Conservation (phyloP, 2,113 vertebrate genomes). For the Myocastor coypus region DNA sequence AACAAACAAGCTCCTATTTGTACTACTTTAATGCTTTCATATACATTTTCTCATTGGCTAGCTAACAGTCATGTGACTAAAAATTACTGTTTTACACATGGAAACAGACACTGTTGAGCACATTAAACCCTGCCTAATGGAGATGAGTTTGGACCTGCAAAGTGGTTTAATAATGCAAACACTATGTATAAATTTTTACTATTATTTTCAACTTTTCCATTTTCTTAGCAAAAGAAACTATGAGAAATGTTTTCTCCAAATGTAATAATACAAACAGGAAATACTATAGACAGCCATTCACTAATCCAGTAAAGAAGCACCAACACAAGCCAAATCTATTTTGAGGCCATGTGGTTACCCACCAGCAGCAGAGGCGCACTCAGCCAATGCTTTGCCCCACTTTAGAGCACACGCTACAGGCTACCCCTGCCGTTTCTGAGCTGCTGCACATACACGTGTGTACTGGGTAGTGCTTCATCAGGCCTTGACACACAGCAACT, state of each 20-base stretch:
- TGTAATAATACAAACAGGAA: conserved; percentile 46
- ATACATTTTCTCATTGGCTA: conserved; percentile 54
- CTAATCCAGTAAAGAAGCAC: background rate
- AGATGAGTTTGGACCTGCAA: conserved; percentile 53
- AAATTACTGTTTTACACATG: conserved; percentile 56
- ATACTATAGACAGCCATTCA: background rate
- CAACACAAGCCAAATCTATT: conserved; percentile 23
- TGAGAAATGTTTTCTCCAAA: conserved; percentile 8
- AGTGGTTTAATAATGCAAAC: conserved; percentile 57
- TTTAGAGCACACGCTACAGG: conserved; percentile 29
- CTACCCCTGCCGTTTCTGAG: background rate
- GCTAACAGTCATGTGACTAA: conserved; percentile 41
- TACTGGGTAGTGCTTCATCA: background rate
- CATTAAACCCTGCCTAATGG: background rate
- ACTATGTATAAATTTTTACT: conserved; percentile 45
- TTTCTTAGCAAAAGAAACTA: conserved; percentile 70
- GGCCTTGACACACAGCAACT: background rate
- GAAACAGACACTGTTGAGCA: conserved; percentile 59
- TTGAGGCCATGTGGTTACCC: background rate
- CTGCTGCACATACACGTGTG: background rate
- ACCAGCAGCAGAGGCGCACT: background rate
- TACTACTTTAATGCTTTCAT: conserved; percentile 45
- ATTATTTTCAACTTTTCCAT: conserved; percentile 59
- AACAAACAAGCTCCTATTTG: conserved; percentile 45
- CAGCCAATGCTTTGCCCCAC: background rate